phyloP scores from a whole-genome alignment of 2,888 invertebrate species.

The Hydrotaea cyrtoneurina region DNA sequence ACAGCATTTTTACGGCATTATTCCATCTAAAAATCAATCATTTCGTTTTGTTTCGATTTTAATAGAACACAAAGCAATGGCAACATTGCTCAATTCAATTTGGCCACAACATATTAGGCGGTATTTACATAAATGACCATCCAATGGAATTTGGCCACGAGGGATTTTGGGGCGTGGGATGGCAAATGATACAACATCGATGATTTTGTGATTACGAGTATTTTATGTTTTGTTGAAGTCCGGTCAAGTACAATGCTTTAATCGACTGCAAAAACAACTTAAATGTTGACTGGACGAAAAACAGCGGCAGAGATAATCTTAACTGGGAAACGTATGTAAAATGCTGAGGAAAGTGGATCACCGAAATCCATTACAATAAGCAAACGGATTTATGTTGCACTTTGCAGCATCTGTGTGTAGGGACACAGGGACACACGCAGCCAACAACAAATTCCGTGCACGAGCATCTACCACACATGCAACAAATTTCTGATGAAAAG shows the following conservation, averaged over 20 bases:
- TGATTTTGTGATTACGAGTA: background rate
- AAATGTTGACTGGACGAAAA: no score
- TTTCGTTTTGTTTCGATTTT: background rate
- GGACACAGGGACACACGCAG: background rate
- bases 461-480: constrained; percentile 1
- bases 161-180: background rate
- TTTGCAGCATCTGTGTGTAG: background rate
- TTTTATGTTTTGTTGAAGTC: background rate
- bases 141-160: background rate
- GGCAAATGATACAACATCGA: background rate
- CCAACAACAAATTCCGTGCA: background rate
- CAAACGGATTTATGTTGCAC: constrained; percentile 21
- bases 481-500: constrained; percentile 17
- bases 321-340: background rate
- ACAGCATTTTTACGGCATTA: constrained; percentile 3
- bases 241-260: background rate
- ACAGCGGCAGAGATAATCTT: background rate
- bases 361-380: constrained; percentile 22
- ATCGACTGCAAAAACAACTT: background rate
- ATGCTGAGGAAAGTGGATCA: constrained; percentile 2
- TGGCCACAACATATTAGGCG: background rate
- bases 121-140: background rate
- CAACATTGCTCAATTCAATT: background rate
- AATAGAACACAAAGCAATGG: background rate
- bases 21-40: background rate